phyloP scores from a whole-genome alignment of 2,113 vertebrate genomes.

The Sinosuthora webbiana region DNA sequence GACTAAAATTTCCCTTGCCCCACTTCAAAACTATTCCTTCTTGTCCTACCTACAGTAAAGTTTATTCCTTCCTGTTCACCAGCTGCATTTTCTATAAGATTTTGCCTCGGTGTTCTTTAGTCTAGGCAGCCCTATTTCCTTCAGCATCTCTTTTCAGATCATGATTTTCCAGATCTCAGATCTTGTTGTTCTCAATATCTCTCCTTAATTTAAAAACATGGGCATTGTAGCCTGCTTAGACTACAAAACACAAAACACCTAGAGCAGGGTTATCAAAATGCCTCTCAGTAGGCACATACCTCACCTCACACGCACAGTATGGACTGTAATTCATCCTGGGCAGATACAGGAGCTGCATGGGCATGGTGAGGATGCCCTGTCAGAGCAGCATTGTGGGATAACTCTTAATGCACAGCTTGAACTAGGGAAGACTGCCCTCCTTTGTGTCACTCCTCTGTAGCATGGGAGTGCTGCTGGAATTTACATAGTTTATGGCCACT shows the following conservation, averaged over 20 bases:
- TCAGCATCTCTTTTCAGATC: neutral
- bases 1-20: neutral
- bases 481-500: neutral
- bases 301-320: rapidly evolving
- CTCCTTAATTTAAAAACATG: neutral
- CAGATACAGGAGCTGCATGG: neutral
- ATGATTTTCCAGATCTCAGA: neutral
- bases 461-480: neutral
- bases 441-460: neutral
- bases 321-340: neutral
- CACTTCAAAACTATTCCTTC: neutral
- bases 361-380: neutral
- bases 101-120: neutral
- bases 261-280: neutral
- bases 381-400: neutral
- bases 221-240: neutral
- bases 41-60: neutral
- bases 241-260: neutral
- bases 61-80: neutral
- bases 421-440: neutral
- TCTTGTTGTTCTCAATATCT: neutral
- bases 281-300: neutral
- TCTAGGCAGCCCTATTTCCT: neutral
- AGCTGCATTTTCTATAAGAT: neutral
- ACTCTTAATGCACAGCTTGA: neutral